Conservation (phyloP, 2,888 invertebrate genomes). For the Catocala nupta region DNA sequence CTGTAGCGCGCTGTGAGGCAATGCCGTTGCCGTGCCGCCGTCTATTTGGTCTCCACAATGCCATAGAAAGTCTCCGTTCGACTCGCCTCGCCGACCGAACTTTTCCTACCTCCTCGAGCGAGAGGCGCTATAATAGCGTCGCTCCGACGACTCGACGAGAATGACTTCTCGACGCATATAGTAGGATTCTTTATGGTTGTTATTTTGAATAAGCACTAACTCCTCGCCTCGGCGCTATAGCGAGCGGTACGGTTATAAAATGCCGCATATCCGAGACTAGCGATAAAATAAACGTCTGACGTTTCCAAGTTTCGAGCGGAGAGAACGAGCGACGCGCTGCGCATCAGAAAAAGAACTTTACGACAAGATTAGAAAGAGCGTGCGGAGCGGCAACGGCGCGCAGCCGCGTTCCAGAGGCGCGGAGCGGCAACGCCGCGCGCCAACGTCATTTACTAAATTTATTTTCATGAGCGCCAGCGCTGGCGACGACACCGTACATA, state of each 20-base stretch:
- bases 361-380: constrained; percentile 88
- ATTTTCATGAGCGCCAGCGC: constrained; percentile 87
- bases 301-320: constrained; percentile 84
- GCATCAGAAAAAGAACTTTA: constrained; percentile 88
- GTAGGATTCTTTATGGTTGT: constrained; percentile 73
- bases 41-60: constrained; percentile 85
- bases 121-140: constrained; percentile 71
- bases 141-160: constrained; percentile 58
- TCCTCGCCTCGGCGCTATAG: constrained; percentile 65
- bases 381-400: constrained; percentile 83
- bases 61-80: constrained; percentile 85
- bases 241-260: constrained; percentile 80
- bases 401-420: constrained; percentile 83
- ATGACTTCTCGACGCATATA: constrained; percentile 60
- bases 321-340: constrained; percentile 84
- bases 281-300: constrained; percentile 86
- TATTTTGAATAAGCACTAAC: constrained; percentile 80
- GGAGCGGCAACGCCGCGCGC: constrained; percentile 81
- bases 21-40: constrained; percentile 83
- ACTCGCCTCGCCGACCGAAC: constrained; percentile 82
- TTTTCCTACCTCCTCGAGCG: constrained; percentile 81
- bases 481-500: constrained; percentile 79
- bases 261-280: constrained; percentile 78
- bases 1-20: constrained; percentile 82
- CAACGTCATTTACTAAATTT: constrained; percentile 87